Conservation (phyloP, 2,113 vertebrate species). For the Leiothrix lutea region DNA sequence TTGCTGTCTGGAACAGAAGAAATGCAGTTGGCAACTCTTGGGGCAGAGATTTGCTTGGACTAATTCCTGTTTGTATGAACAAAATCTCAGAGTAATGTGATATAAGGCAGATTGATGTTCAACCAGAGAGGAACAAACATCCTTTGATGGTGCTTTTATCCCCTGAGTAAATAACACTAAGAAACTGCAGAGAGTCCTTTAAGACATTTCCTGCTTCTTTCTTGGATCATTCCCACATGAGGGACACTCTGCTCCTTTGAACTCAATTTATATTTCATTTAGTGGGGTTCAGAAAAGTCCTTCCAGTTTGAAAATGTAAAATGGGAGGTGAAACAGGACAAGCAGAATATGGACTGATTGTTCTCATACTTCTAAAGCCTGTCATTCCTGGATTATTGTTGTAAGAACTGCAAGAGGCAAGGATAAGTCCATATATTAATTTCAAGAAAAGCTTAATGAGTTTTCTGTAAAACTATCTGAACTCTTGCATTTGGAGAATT, state of each 20-base stretch:
- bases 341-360: not conserved
- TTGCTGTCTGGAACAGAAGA: not conserved
- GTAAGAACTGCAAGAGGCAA: not conserved
- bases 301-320: not conserved
- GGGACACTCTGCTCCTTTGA: not conserved
- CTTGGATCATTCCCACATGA: not conserved
- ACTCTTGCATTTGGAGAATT: not conserved
- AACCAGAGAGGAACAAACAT: slow-evolving; percentile 27
- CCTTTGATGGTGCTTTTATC: slow-evolving; percentile 9
- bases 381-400: not conserved
- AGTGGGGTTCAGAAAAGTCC: not conserved
- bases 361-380: not conserved
- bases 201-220: slow-evolving; percentile 32
- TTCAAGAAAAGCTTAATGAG: not conserved
- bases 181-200: not conserved
- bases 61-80: not conserved
- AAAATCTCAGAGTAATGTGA: not conserved
- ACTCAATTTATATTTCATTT: not conserved
- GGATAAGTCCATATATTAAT: not conserved
- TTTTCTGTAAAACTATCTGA: not conserved
- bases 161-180: not conserved
- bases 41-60: not conserved
- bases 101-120: not conserved
- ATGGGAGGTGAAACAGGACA: not conserved
- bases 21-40: not conserved